A percentile compares a stretch with the other conserved stretches of the same genome.
phyloP scores from a whole-genome alignment of 2,797 vertebrate genomes.

The Muscicapa striata region DNA sequence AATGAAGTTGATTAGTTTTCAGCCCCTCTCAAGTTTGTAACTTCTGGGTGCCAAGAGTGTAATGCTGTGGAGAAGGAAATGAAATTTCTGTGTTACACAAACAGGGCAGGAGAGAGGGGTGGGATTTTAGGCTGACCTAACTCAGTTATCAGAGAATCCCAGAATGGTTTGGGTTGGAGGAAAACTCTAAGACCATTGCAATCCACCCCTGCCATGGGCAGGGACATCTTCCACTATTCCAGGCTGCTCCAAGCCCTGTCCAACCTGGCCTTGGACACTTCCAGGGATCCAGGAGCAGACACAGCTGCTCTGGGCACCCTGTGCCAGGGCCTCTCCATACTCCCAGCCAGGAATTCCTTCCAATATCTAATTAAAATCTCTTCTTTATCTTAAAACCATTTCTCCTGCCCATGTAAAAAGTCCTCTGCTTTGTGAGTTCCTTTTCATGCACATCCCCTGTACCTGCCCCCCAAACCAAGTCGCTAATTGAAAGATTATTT shows the following conservation, averaged over 20 bases:
- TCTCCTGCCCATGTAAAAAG: background rate
- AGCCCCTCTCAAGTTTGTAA: background rate
- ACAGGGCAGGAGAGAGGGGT: background rate
- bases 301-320: background rate
- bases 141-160: background rate
- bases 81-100: fast-evolving
- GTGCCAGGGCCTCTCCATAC: fast-evolving
- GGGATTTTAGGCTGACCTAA: background rate
- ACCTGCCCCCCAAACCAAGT: background rate
- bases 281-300: too few relatives aligned
- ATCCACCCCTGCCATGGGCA: too few relatives aligned
- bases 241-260: too few relatives aligned
- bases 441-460: background rate
- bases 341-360: fast-evolving
- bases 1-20: background rate
- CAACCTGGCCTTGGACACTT: too few relatives aligned
- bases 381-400: background rate
- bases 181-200: too few relatives aligned
- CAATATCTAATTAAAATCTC: background rate
- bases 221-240: too few relatives aligned
- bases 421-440: background rate
- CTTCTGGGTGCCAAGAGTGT: background rate
- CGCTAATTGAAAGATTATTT: background rate
- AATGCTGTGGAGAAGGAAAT: background rate
- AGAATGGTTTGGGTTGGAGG: too few relatives aligned